phyloP scores from a whole-genome alignment of 2,888 invertebrate species.

The Danaus chrysippus region DNA sequence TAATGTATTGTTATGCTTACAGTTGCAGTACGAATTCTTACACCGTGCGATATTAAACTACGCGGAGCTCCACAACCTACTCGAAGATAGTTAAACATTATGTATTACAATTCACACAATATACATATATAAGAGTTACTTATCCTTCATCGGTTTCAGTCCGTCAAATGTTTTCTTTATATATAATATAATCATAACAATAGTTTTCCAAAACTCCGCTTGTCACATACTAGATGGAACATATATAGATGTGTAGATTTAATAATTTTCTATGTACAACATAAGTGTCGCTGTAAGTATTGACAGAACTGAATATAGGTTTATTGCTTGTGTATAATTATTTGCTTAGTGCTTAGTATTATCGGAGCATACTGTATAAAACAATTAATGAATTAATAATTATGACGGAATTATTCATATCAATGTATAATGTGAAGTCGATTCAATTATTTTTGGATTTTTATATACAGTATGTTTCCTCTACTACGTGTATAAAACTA shows the following conservation, averaged over 20 bases:
- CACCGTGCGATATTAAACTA: constrained; percentile 95
- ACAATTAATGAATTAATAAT: not conserved
- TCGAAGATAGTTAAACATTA: constrained; percentile 76
- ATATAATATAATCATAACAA: not conserved
- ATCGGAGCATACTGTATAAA: constrained; percentile 16
- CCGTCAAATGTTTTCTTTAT: not conserved
- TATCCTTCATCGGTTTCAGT: constrained; percentile 4
- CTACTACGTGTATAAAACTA: constrained; percentile 8
- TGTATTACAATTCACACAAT: constrained; percentile 9
- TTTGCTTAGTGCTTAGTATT: constrained; percentile 15
- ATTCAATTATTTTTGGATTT: not conserved
- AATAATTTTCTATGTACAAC: constrained; percentile 13
- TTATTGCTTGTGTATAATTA: constrained; percentile 12
- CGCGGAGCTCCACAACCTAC: constrained; percentile 90
- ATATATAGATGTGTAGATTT: constrained; percentile 2
- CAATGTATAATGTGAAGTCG: not conserved
- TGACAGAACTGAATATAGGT: constrained; percentile 25
- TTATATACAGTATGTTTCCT: constrained; percentile 17
- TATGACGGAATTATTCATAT: not conserved
- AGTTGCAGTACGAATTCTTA: constrained; percentile 96
- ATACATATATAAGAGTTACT: constrained; percentile 19
- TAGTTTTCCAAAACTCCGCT: not conserved
- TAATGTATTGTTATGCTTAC: constrained; percentile 44
- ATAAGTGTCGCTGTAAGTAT: constrained; percentile 21
- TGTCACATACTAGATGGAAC: not conserved